Evolutionary conservation across 1,140 invertebrate species (phyloP).

Genomic region (Chrysomallon squamiferum): DNA sequence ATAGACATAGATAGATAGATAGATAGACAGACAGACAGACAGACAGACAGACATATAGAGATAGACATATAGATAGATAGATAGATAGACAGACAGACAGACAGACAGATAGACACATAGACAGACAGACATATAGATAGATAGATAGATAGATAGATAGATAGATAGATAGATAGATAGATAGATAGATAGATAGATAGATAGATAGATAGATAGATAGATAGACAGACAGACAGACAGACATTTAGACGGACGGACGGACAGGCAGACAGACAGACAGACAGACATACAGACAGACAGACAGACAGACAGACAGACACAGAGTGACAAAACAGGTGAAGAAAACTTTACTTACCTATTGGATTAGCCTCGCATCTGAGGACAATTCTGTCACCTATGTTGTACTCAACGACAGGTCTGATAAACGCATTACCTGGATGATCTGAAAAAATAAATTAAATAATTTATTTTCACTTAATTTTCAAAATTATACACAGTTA

Average conservation of each 20-base stretch:
- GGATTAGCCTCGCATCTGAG: constrained; percentile 27
- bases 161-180: neutral
- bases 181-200: neutral
- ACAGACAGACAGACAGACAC: neutral
- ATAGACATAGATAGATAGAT: too few species aligned
- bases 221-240: constrained; percentile 5
- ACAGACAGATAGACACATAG: constrained; percentile 5
- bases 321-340: neutral
- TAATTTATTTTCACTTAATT: too few species aligned
- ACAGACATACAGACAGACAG: constrained; percentile 1
- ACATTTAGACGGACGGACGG: neutral
- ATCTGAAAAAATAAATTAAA: constrained; percentile 18
- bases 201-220: neutral
- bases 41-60: neutral
- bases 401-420: constrained; percentile 14
- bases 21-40: constrained; percentile 5
- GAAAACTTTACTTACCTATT: constrained; percentile 7
- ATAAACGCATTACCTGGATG: constrained; percentile 24
- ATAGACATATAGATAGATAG: constrained; percentile 1
- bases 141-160: neutral
- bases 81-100: neutral
- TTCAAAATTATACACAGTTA: too few species aligned
- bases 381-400: constrained; percentile 26
- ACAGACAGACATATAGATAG: neutral
- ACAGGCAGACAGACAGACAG: neutral